Evolutionary conservation across 1,140 invertebrate species (phyloP), one percentile per base, ranked within the genome.

Genomic region (Aradophagus sp.): DNA sequence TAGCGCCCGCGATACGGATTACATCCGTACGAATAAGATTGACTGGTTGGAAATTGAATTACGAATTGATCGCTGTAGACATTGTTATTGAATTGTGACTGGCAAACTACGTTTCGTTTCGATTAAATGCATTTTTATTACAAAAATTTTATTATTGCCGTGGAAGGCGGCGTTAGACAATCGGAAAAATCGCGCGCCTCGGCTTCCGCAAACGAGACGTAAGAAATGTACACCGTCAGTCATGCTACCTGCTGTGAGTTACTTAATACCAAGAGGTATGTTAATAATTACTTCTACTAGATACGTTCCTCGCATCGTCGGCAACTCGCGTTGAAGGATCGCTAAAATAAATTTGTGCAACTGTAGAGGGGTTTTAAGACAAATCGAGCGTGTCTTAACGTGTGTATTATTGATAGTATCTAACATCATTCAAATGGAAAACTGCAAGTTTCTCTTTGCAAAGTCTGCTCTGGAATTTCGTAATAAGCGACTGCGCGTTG

Each of bases 401-500:
- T 38, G 27, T 48, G 53, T 59, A 50, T 45, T 66, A 61, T 66
- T 48, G 41, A 19, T 44, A 11, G 31, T 48, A 61, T 50, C 55
- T 39, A 56, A 44, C 61, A 72, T 61, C 48, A 44, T 38, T 66
- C 45, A 66, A 66, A 66, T 38, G 61, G 36, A 59, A 62, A 58
- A 52, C 42, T 52, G 45, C 62, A 66, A 67, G 50, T 66, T 72
- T 55, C 44, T 34, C 42, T 71, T 65, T 65, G 45, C 47, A 52
- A 38, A 38, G 38, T 56, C 56, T 50, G 42, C 50, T 35, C 31
- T 29, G 55, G 61, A 72, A 72, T 72, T 72, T 72, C 56, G 61
- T 56, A 72, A 72, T 72, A 72, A 72, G 66, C 68, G 68, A 66
- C 61, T 42, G 62, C 69, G 50, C 56, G 42, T 56, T 72, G 69